Evolutionary conservation across 2,113 vertebrate species (phyloP), one percentile per base, ranked within the genome.

Genomic region (Catharus minimus): DNA sequence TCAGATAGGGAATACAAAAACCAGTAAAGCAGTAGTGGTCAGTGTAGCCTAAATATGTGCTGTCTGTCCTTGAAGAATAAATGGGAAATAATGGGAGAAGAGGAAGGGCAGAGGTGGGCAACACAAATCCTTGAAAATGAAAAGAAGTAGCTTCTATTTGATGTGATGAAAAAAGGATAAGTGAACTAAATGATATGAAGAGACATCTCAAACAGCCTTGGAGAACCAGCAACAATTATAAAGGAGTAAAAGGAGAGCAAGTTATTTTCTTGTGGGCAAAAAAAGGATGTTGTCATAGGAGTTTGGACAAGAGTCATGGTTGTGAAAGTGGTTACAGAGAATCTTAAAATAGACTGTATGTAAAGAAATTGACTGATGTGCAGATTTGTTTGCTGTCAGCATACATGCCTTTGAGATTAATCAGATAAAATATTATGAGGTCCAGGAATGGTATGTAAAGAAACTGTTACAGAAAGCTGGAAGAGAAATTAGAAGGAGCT

Each of bases 331-430:
- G 39, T 77, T 33, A 76, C 33, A 33, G n/a, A 93, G 39, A 86
- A 68, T 52, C 16, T 83, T 71, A 57, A 77, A 69, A 62, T 10
- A 50, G 22, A 6, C 28, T 47, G 5, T 65, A 36, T 62, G 19
- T 58, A 56, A 83, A 69, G n/a, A 67, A 73, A 20, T 43, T 28
- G 6, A 12, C 17, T 81, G 66, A n/a, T 41, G 75, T 36, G 49
- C 41, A 85, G 56, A 88, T 91, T 82, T 91, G 36, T 91, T 84
- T 90, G 41, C 55, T 82, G 26, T 75, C 74, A 84, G 28, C 46
- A 38, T 79, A 79, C 28, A 28, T 68, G 67, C 69, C 43, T 82
- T 87, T 69, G 50, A 92, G 55, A 79, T 82, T 89, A 61, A 36
- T 89, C 5, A 15, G 58, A 43, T 89, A 69, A 89, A 87, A 60